Conservation (phyloP, 1,140 invertebrate species). For the Leptoteleia sp. region DNA sequence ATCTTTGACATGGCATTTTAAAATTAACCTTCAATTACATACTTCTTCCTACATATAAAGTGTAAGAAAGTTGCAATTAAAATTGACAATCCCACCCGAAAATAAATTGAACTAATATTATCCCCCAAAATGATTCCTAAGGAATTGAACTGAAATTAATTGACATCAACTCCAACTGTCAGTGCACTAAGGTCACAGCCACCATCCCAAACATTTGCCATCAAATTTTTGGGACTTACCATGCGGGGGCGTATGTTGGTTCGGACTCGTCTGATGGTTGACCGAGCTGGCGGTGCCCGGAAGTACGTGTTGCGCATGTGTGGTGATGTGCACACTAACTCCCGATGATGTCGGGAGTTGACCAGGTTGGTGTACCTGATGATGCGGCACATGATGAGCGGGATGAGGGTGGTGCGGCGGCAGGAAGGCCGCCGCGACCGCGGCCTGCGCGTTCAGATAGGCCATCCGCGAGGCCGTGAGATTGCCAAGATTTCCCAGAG, state of each 20-base stretch:
- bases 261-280: conserved; percentile 79
- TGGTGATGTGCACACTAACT: conserved; percentile 77
- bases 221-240: conserved; percentile 69
- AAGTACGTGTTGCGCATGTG: conserved; percentile 79
- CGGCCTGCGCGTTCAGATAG: conserved; percentile 93
- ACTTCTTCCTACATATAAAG: too few relatives aligned
- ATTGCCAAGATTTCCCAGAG: conserved; percentile 77
- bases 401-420: conserved; percentile 84
- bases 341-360: conserved; percentile 76
- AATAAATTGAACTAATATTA: too few relatives aligned
- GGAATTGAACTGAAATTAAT: too few relatives aligned
- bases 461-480: conserved; percentile 88
- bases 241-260: conserved; percentile 77
- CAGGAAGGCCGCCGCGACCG: conserved; percentile 92
- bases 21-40: too few relatives aligned
- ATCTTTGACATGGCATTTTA: too few relatives aligned
- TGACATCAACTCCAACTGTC: too few relatives aligned
- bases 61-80: too few relatives aligned
- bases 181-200: too few relatives aligned
- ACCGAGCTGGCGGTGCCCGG: conserved; percentile 73
- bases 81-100: too few relatives aligned
- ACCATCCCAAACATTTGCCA: background rate
- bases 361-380: conserved; percentile 79
- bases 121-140: too few relatives aligned
- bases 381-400: conserved; percentile 78